Base-by-base conservation (phyloP, 1,140 invertebrate species). In the Dolichoris vasculosae region DNA sequence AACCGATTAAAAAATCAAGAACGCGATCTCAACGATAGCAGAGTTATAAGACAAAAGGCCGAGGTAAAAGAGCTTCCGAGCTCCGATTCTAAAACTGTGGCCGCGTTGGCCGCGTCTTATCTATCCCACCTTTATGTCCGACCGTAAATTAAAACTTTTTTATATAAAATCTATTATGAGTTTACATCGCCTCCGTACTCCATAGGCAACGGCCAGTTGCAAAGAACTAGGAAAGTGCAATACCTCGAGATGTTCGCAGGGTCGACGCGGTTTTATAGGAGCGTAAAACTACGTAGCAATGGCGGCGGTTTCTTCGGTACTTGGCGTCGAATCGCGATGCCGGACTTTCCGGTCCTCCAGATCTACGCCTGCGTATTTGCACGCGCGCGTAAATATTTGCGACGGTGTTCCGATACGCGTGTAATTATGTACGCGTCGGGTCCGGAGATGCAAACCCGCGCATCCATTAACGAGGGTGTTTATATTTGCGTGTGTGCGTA, bases 91-190 rank as follows among this genome's bases (percentile, higher is more conserved):
- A 1, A 59, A 59, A 26, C 7, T n/a, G n/a, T n/a, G 55, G 55
- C 55, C 32, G 7, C 8, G 23, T n/a, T n/a, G n/a, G n/a, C n/a
- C n/a, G 46, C 79, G 38, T 73, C 80, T 82, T 73, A 85, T 75
- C 55, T 85, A 81, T 32, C 40, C 2, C 26, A 6, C 23, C 51
- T 67, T 76, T 83, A 83, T 51, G 17, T 17, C 43, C 38, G 30
- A 30, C 63, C 83, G 63, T 85, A 85, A 85, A 85, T 85, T 85
- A 85, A 85, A 82, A 86, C 63, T 83, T 86, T n/a, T 83, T 82
- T 71, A 86, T 73, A 73, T 83, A 75, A 76, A 80, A 85, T 85
- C 63, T 76, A 79, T 85, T 85, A 81, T 73, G 75, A 85, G 75
- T 43, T 20, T 80, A 64, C 59, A 30, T 51, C 48, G 11, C 20